Evolutionary conservation across 2,113 vertebrate species (phyloP).

Genomic region (chimpanzee (Pan troglodytes)): DNA sequence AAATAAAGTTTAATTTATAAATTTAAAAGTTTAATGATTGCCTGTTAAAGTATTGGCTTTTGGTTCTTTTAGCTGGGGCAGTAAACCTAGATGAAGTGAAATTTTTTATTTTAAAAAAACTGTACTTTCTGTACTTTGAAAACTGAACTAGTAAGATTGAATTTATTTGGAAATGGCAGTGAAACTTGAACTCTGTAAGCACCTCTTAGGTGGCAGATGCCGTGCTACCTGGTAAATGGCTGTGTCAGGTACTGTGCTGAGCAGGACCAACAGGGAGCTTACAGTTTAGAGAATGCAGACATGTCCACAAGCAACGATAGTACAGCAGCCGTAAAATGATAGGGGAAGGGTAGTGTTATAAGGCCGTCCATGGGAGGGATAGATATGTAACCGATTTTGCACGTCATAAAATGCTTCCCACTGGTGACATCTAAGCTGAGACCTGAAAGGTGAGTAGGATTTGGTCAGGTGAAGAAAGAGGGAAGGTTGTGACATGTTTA

Average conservation of each 20-base stretch:
- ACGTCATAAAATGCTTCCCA: background rate
- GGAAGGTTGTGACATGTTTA: background rate
- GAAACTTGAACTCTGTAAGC: background rate
- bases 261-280: background rate
- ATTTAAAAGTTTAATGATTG: background rate
- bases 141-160: background rate
- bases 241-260: background rate
- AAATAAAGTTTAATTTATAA: background rate
- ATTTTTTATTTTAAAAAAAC: background rate
- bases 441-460: background rate
- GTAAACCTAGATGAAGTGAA: background rate
- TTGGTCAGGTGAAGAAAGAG: background rate
- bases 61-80: background rate
- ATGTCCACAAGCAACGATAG: background rate
- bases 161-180: background rate
- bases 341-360: background rate
- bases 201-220: background rate
- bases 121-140: background rate
- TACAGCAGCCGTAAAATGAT: fast-evolving
- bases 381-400: fast-evolving
- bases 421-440: background rate
- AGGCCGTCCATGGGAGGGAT: fast-evolving
- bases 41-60: background rate
- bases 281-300: background rate
- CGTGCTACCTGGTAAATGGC: background rate